These are phyloP conservation scores for Lycia hirtaria DNA, from an alignment of 2,888 invertebrate genomes.

Conservation along the genomic window DNA sequence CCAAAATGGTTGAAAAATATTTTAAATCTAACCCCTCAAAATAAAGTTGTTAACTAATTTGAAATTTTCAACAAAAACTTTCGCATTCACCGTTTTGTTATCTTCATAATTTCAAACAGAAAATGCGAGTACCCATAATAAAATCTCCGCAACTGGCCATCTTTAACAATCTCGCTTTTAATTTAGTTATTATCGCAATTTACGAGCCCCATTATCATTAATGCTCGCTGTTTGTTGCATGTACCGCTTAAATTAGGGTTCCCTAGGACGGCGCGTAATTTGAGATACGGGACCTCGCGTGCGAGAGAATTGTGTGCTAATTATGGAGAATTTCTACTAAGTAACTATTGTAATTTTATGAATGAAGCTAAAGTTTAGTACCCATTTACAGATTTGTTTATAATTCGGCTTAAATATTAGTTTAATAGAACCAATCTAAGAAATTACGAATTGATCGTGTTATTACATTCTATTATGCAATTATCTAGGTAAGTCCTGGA, in stretches of 20 bases:
- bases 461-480: too few relatives aligned
- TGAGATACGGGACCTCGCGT: conserved; percentile 36
- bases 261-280: conserved; percentile 34
- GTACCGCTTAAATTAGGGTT: conserved; percentile 41
- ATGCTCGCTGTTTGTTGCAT: conserved; percentile 41
- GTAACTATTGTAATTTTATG: background rate
- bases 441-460: too few relatives aligned
- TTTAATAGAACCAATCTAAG: too few relatives aligned
- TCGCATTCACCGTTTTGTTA: background rate
- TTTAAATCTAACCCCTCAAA: too few relatives aligned
- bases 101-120: background rate
- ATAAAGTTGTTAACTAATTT: background rate
- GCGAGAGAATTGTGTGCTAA: conserved; percentile 32
- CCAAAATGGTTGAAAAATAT: too few relatives aligned
- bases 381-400: too few relatives aligned
- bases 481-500: too few relatives aligned
- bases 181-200: conserved; percentile 43
- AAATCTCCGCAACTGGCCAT: conserved; percentile 16
- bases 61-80: background rate
- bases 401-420: too few relatives aligned
- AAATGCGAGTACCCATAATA: conserved; percentile 15
- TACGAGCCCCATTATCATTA: conserved; percentile 34
- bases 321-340: conserved; percentile 12
- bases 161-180: conserved; percentile 37
- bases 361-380: background rate